Conservation (phyloP, 37 sponge, comb jelly and placozoan genomes). For the Diacarnus erythraeanus region DNA sequence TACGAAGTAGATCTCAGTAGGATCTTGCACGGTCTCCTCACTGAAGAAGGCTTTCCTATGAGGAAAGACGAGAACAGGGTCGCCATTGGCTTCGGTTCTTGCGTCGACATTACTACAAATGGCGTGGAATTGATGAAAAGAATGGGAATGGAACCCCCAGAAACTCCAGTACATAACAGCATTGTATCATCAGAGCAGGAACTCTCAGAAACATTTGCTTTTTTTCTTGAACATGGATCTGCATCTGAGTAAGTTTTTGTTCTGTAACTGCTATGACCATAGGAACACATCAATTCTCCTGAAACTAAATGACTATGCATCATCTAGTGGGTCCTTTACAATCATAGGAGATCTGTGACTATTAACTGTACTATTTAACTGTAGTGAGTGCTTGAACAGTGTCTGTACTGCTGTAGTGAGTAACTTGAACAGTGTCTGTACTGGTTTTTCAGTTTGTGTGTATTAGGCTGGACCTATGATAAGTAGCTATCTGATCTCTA, state of each 20-base stretch:
- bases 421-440: too few relatives aligned
- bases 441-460: too few relatives aligned
- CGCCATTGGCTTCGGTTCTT: slow-evolving; percentile 72
- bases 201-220: slow-evolving; percentile 57
- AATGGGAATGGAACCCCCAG: slow-evolving; percentile 27
- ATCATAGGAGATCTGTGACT: too few relatives aligned
- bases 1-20: slow-evolving; percentile 13
- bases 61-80: slow-evolving; percentile 27
- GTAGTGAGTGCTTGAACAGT: too few relatives aligned
- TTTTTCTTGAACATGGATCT: slow-evolving; percentile 52
- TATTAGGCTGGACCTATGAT: too few relatives aligned
- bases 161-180: slow-evolving; percentile 37
- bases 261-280: too few relatives aligned
- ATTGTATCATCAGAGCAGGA: slow-evolving; percentile 14
- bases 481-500: too few relatives aligned
- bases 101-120: slow-evolving; percentile 40
- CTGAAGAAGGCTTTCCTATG: slow-evolving; percentile 16
- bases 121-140: slow-evolving; percentile 35
- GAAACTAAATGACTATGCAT: too few relatives aligned
- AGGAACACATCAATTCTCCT: too few relatives aligned
- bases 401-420: too few relatives aligned
- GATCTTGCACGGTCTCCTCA: slow-evolving; percentile 20
- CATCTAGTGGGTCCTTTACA: too few relatives aligned
- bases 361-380: too few relatives aligned
- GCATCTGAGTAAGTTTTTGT: slow-evolving; percentile 83